phyloP scores from a whole-genome alignment of 2,888 invertebrate species.

The Acronicta psi region DNA sequence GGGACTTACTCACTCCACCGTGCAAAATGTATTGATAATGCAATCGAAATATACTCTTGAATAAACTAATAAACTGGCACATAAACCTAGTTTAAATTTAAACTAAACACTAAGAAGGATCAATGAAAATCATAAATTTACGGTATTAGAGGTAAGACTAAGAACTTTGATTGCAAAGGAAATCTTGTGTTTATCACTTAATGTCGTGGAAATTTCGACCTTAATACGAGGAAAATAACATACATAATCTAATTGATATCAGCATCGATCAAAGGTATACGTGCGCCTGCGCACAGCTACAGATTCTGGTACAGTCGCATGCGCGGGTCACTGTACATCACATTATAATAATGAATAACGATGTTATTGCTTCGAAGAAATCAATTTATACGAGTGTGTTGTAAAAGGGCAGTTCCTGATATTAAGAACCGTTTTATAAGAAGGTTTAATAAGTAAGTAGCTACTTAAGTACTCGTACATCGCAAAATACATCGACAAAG shows the following conservation, averaged over 20 bases:
- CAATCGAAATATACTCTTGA: constrained; percentile 11
- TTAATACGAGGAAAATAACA: neutral
- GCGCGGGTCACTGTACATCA: constrained; percentile 8
- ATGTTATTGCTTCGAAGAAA: constrained; percentile 16
- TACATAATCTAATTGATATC: constrained; percentile 1
- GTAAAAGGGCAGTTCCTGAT: too few relatives aligned
- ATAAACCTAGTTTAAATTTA: constrained; percentile 2
- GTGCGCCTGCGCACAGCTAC: constrained; percentile 11
- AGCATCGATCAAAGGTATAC: constrained; percentile 16
- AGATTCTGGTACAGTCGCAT: constrained; percentile 2
- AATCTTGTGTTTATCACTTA: constrained; percentile 3
- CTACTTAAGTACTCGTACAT: too few relatives aligned
- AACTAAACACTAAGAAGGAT: constrained; percentile 30
- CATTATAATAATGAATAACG: constrained; percentile 6
- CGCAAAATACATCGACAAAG: too few relatives aligned
- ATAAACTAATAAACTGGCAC: constrained; percentile 13
- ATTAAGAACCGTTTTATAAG: too few relatives aligned
- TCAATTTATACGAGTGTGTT: constrained; percentile 1
- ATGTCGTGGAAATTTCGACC: constrained; percentile 6
- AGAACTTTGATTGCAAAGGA: constrained; percentile 6
- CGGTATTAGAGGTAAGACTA: constrained; percentile 17
- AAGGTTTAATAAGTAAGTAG: too few relatives aligned
- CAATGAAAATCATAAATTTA: constrained; percentile 12
- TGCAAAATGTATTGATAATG: neutral
- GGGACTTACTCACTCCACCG: too few relatives aligned